Evolutionary conservation across 2,797 vertebrate species (phyloP).

Genomic region (Rallus crepitans): DNA sequence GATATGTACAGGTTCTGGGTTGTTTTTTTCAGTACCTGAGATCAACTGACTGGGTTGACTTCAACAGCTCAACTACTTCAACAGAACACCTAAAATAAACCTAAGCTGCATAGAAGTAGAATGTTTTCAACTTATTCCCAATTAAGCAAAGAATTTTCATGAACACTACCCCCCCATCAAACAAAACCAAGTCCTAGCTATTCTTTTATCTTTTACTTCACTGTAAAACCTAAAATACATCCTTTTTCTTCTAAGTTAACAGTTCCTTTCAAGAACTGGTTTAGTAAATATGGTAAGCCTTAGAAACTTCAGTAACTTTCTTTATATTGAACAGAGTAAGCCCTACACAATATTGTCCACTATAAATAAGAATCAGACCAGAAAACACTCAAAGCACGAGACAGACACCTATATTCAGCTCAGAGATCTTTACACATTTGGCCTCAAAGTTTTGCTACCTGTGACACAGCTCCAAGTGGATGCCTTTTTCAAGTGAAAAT

Average conservation of each 20-base stretch:
- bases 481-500: neutral
- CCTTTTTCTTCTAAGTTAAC: neutral
- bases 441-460: neutral
- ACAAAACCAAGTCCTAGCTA: neutral
- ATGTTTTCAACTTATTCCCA: neutral
- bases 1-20: too few relatives aligned
- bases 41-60: neutral
- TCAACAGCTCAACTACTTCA: neutral
- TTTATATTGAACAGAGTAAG: neutral
- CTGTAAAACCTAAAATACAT: neutral
- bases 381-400: neutral
- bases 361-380: neutral
- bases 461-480: neutral
- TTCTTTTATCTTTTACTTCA: neutral
- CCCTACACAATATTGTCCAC: neutral
- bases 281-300: neutral
- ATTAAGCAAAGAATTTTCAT: neutral
- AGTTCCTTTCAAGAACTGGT: neutral
- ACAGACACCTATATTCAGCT: neutral
- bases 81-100: neutral
- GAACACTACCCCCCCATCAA: neutral
- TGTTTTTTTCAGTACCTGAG: neutral
- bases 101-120: neutral
- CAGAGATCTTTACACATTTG: neutral
- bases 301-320: neutral